Evolutionary conservation across 2,888 invertebrate genomes (phyloP).

Genomic region (Ophonus ardosiacus): DNA sequence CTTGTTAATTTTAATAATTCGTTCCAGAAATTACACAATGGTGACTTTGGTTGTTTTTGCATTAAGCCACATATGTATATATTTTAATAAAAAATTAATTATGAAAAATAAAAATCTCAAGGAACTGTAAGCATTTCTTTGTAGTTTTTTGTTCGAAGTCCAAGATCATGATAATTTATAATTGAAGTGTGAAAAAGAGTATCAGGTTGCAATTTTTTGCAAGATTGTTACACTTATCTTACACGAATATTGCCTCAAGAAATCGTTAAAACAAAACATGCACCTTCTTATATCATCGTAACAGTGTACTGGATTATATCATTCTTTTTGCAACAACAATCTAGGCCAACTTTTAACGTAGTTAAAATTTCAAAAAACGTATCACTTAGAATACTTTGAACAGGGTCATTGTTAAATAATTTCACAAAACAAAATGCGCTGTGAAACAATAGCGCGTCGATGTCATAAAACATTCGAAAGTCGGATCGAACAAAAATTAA

Average conservation of each 20-base stretch:
- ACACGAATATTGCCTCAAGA: background rate
- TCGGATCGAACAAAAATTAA: conserved; percentile 45
- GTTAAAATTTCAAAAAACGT: conserved; percentile 44
- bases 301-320: conserved; percentile 37
- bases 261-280: background rate
- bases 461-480: conserved; percentile 43
- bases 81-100: too few relatives aligned
- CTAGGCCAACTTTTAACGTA: conserved; percentile 10
- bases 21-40: too few relatives aligned
- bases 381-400: background rate
- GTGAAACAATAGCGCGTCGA: conserved; percentile 36
- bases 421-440: background rate
- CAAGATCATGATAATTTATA: background rate
- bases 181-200: background rate
- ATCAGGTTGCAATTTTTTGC: background rate
- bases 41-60: too few relatives aligned
- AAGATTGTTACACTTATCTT: background rate
- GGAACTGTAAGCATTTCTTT: background rate
- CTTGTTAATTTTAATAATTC: too few relatives aligned
- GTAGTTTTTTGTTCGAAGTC: background rate
- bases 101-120: background rate
- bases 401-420: conserved; percentile 45
- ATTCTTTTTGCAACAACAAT: conserved; percentile 32
- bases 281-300: conserved; percentile 17
- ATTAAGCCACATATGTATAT: too few relatives aligned